Conservation (phyloP, 2,113 vertebrate species). For the Rattus norvegicus region DNA sequence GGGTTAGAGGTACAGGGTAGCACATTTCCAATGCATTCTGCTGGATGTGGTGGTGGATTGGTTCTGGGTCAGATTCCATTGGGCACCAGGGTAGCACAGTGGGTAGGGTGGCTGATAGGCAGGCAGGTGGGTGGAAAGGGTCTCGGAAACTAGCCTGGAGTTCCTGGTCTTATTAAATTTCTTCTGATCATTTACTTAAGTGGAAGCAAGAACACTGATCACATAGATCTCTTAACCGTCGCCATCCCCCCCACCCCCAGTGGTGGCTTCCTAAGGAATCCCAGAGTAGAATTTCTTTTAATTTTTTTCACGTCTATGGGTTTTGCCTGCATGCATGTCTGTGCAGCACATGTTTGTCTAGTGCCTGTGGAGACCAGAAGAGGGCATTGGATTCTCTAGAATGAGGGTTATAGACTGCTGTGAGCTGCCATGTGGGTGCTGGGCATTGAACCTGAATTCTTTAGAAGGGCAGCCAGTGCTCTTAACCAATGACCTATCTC, state of each 20-base stretch:
- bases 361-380: not conserved
- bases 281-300: not conserved
- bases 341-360: not conserved
- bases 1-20: not conserved
- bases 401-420: not conserved
- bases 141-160: not conserved
- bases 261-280: not conserved
- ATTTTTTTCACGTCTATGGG: not conserved
- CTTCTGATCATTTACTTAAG: not conserved
- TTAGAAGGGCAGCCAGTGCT: not conserved
- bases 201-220: not conserved
- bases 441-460: not conserved
- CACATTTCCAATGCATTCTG: not conserved
- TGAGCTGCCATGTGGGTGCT: not conserved
- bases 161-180: not conserved
- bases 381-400: not conserved
- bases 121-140: not conserved
- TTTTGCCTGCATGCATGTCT: not conserved
- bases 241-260: no score
- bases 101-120: not conserved
- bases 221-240: not conserved
- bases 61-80: not conserved
- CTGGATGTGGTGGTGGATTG: not conserved
- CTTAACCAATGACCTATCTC: not conserved
- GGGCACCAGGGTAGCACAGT: not conserved